A percentile compares a stretch with the other conserved stretches of the same genome.
These are phyloP conservation scores for Myathropa florea DNA, from an alignment of 2,888 invertebrate species.

Conservation along the genomic window DNA sequence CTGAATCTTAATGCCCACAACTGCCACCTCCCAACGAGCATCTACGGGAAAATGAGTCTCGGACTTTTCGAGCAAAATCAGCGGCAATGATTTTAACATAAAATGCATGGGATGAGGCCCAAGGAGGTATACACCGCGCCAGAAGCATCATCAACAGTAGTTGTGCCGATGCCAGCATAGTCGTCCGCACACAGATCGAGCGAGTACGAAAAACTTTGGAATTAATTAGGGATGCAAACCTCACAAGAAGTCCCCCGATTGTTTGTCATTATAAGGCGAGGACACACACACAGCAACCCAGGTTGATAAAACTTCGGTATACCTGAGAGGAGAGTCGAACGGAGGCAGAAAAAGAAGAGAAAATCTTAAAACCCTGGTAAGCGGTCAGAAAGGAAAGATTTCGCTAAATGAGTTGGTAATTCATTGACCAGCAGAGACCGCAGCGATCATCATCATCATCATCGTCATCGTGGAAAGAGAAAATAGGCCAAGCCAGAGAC, in stretches of 20 bases:
- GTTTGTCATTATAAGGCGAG: slow-evolving; percentile 67
- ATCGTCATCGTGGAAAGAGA: slow-evolving; percentile 53
- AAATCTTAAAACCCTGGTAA: background rate
- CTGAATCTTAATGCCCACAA: slow-evolving; percentile 62
- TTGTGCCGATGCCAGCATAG: background rate
- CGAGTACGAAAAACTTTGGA: slow-evolving; percentile 67
- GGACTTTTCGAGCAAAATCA: slow-evolving; percentile 64
- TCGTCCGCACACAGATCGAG: slow-evolving; percentile 50
- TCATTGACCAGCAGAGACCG: slow-evolving; percentile 61
- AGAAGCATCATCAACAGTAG: slow-evolving; percentile 3
- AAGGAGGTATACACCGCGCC: slow-evolving; percentile 26
- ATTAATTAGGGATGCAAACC: slow-evolving; percentile 69
- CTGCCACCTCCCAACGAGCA: slow-evolving; percentile 68
- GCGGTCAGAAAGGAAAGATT: slow-evolving; percentile 33
- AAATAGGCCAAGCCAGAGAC: slow-evolving; percentile 62
- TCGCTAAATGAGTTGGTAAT: slow-evolving; percentile 68
- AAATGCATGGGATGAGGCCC: slow-evolving; percentile 52
- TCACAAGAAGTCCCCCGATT: slow-evolving; percentile 70
- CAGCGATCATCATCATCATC: slow-evolving; percentile 51
- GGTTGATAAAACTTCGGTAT: slow-evolving; percentile 56
- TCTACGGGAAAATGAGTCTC: slow-evolving; percentile 44
- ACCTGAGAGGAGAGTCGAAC: slow-evolving; percentile 32
- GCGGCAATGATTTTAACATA: slow-evolving; percentile 62
- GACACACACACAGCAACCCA: slow-evolving; percentile 64
- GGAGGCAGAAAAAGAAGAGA: background rate